A percentile compares a stretch with the other conserved stretches of the same genome.
These are phyloP conservation scores for Tiphia femorata DNA, from an alignment of 2,888 invertebrate genomes.

Conservation along the genomic window DNA sequence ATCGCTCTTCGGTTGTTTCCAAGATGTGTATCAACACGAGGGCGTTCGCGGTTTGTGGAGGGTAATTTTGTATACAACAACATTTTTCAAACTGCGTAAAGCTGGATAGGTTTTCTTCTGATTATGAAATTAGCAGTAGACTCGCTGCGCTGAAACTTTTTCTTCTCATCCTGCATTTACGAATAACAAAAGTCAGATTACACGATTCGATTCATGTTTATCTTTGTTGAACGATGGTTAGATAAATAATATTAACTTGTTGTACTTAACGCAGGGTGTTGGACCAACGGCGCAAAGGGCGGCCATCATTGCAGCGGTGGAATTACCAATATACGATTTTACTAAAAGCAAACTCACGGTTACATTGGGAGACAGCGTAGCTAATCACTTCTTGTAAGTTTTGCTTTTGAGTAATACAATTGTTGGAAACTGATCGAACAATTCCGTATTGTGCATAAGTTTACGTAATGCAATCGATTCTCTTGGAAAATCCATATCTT, in stretches of 20 bases:
- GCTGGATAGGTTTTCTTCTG: background rate
- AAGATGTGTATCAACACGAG: slow-evolving; percentile 85
- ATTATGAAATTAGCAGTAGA: slow-evolving; percentile 3
- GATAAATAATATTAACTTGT: slow-evolving; percentile 8
- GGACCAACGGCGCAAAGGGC: slow-evolving; percentile 94
- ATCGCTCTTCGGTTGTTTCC: slow-evolving; percentile 81
- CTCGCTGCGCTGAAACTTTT: no score
- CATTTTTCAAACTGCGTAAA: background rate
- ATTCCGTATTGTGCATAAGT: no score
- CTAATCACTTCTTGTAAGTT: slow-evolving; percentile 89
- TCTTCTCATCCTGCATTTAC: no score
- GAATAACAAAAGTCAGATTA: no score
- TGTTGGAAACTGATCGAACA: no score
- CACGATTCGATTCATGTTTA: no score
- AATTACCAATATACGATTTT: slow-evolving; percentile 93
- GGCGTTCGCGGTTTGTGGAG: slow-evolving; percentile 90
- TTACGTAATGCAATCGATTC: no score
- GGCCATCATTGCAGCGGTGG: slow-evolving; percentile 92
- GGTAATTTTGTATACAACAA: slow-evolving; percentile 68
- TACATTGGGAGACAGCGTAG: slow-evolving; percentile 82
- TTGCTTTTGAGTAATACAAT: no score
- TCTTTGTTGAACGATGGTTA: no score
- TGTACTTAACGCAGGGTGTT: slow-evolving; percentile 76
- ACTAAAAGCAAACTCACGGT: slow-evolving; percentile 82
- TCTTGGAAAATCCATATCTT: no score